Conservation (phyloP, 2,888 invertebrate species). For the Odontocolon sp. region DNA sequence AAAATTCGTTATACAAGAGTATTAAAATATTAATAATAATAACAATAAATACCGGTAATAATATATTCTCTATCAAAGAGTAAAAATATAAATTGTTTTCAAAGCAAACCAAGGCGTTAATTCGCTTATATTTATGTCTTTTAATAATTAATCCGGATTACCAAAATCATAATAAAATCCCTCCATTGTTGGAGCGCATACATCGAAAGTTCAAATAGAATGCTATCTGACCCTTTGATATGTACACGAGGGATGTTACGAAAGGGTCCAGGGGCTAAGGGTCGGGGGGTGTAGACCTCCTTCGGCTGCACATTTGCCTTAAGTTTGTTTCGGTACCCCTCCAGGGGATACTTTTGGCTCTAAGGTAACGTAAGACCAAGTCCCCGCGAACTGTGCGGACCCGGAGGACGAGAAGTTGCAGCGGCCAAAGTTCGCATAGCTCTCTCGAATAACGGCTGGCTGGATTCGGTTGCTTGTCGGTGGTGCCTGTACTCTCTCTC, state of each 20-base stretch:
- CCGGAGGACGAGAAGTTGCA: conserved; percentile 39
- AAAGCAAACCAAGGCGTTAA: too few relatives aligned
- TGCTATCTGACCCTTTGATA: conserved; percentile 24
- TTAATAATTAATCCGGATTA: too few relatives aligned
- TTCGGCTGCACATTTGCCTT: not conserved
- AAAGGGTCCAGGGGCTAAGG: not conserved
- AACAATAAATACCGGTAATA: too few relatives aligned
- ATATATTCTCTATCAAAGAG: too few relatives aligned
- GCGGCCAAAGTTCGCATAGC: conserved; percentile 46
- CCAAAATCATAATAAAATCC: too few relatives aligned
- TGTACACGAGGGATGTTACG: not conserved
- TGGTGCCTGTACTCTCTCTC: not conserved
- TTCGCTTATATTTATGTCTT: too few relatives aligned
- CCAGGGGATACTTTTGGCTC: conserved; percentile 32
- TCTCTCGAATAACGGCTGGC: conserved; percentile 27
- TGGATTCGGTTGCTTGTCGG: conserved; percentile 7
- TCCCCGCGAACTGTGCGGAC: conserved; percentile 40
- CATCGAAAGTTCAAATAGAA: too few relatives aligned
- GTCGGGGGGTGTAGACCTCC: not conserved
- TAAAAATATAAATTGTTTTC: too few relatives aligned
- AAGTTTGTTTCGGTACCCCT: conserved; percentile 54
- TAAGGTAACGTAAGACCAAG: conserved; percentile 23
- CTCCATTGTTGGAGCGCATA: too few relatives aligned
- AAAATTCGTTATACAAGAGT: too few relatives aligned
- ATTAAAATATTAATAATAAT: too few relatives aligned